These are phyloP conservation scores for Panonychus citri DNA, from an alignment of 1,140 invertebrate species.

Conservation along the genomic window DNA sequence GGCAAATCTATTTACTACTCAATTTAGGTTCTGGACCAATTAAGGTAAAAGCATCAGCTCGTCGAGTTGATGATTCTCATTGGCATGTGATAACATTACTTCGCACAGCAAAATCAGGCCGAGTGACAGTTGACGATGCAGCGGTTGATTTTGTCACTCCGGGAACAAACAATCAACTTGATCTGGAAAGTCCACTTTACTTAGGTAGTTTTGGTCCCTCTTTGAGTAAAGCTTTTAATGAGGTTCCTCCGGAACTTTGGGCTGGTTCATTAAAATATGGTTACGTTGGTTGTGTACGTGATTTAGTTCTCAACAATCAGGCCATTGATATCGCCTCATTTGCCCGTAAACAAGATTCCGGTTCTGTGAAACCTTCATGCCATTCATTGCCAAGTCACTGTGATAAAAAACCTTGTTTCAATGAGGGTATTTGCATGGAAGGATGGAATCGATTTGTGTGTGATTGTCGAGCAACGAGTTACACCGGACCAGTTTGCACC, in stretches of 20 bases:
- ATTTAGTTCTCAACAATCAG: conserved; percentile 74
- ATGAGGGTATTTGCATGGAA: conserved; percentile 65
- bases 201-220: conserved; percentile 52
- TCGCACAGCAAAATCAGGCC: conserved; percentile 49
- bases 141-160: conserved; percentile 69
- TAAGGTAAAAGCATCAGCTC: conserved; percentile 52
- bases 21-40: conserved; percentile 73
- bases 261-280: conserved; percentile 63
- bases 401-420: conserved; percentile 59
- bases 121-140: conserved; percentile 66
- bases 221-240: conserved; percentile 22
- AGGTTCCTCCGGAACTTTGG: conserved; percentile 67
- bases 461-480: conserved; percentile 72
- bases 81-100: conserved; percentile 72
- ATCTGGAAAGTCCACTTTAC: conserved; percentile 65
- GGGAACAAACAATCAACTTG: conserved; percentile 57
- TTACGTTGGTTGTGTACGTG: conserved; percentile 82
- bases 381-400: conserved; percentile 58
- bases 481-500: conserved; percentile 70
- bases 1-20: conserved; percentile 69
- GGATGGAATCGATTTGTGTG: conserved; percentile 92
- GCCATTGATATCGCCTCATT: conserved; percentile 68
- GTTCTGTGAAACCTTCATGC: conserved; percentile 63
- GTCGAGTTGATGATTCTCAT: conserved; percentile 60
- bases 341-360: conserved; percentile 66